Percentiles rank a stretch among this genome's conserved stretches.
These are phyloP conservation scores for Hydriomena furcata DNA, from an alignment of 2,888 invertebrate genomes.

Conservation along the genomic window DNA sequence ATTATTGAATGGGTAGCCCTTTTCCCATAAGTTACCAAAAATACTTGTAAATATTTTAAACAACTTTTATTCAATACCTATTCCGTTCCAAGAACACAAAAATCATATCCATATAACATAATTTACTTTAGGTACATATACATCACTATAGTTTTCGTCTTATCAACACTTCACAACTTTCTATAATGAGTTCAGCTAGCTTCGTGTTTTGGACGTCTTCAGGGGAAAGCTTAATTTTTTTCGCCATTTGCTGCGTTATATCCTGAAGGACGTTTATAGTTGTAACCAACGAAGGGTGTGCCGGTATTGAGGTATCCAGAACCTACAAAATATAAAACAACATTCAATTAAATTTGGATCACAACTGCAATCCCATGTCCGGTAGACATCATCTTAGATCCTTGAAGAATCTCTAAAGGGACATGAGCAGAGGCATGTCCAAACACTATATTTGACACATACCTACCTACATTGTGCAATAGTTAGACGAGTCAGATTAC, in stretches of 20 bases:
- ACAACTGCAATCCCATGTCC: too few species aligned
- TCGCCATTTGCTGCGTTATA: constrained; percentile 55
- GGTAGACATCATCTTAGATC: too few species aligned
- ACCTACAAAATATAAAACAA: constrained; percentile 47
- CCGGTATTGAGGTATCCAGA: constrained; percentile 69
- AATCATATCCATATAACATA: not conserved
- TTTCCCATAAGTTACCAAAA: too few species aligned
- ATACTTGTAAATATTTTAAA: too few species aligned
- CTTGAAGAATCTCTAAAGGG: too few species aligned
- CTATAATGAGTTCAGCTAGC: constrained; percentile 61
- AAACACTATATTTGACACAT: too few species aligned
- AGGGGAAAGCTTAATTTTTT: constrained; percentile 42
- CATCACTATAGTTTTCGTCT: constrained; percentile 51
- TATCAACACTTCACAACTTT: constrained; percentile 63
- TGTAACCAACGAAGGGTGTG: constrained; percentile 60
- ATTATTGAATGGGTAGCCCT: too few species aligned
- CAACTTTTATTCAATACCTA: not conserved
- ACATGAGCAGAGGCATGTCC: too few species aligned
- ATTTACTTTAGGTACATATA: not conserved
- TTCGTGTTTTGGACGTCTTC: constrained; percentile 55
- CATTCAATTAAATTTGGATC: not conserved
- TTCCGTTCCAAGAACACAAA: not conserved
- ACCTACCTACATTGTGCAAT: too few species aligned
- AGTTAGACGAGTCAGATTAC: too few species aligned
- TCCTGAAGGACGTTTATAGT: constrained; percentile 63